These are phyloP conservation scores for Eucidaris tribuloides DNA, from an alignment of 35 echinoderm and acorn worm genomes.

Conservation along the genomic window DNA sequence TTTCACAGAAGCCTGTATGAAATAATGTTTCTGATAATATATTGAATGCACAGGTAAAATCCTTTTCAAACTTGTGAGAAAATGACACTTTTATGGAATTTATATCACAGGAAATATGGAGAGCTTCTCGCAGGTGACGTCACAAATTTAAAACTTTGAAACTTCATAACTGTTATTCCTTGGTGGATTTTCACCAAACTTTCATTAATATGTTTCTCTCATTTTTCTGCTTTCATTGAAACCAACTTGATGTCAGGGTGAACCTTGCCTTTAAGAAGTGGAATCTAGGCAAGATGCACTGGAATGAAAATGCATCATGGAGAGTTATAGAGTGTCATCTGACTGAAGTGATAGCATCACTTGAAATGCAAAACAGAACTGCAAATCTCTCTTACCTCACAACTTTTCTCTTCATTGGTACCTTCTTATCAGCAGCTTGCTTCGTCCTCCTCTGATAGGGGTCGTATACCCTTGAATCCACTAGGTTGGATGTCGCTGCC, in stretches of 20 bases:
- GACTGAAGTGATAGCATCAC: not conserved
- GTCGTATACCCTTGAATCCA: not conserved
- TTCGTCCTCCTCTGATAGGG: slow-evolving; percentile 10
- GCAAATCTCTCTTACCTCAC: slow-evolving; percentile 25
- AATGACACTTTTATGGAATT: too few species aligned
- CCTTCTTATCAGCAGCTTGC: not conserved
- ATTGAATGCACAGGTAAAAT: too few species aligned
- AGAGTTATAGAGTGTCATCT: not conserved
- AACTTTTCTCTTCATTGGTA: slow-evolving; percentile 63
- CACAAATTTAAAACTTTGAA: too few species aligned
- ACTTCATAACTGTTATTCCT: too few species aligned
- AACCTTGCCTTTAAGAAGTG: too few species aligned
- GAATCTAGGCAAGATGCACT: not conserved
- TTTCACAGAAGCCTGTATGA: too few species aligned
- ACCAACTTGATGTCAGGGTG: not conserved
- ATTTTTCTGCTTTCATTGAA: not conserved
- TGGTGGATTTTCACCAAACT: too few species aligned
- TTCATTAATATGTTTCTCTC: not conserved
- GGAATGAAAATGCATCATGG: not conserved
- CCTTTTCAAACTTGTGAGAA: too few species aligned
- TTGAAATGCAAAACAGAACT: not conserved
- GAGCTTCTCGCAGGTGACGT: too few species aligned
- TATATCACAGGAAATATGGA: too few species aligned
- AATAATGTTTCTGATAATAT: too few species aligned
- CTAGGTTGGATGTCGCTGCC: not conserved